A percentile compares a stretch with the other conserved stretches of the same genome.
Conservation (phyloP, 1,140 invertebrate genomes). For the Apis cerana region DNA sequence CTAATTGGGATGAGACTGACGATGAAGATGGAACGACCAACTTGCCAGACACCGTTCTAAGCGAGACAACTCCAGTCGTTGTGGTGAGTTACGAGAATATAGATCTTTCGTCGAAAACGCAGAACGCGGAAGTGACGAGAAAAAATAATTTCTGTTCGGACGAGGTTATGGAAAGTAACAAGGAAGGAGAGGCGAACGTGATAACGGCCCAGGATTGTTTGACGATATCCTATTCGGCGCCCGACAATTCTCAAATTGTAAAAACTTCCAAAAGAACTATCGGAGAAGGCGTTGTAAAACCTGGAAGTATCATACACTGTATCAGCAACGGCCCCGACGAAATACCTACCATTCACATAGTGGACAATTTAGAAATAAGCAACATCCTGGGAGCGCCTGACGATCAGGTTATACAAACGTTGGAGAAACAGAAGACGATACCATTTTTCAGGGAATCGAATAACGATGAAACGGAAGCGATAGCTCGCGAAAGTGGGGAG, state of each 20-base stretch:
- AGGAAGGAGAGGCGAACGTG: conserved; percentile 29
- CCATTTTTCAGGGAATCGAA: conserved; percentile 50
- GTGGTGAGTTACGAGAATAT: conserved; percentile 71
- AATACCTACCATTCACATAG: conserved; percentile 79
- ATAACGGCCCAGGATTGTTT: conserved; percentile 29
- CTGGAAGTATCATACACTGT: conserved; percentile 71
- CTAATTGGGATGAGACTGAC: conserved; percentile 79
- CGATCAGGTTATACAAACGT: conserved; percentile 53
- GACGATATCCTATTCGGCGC: conserved; percentile 38
- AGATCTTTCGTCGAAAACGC: conserved; percentile 62
- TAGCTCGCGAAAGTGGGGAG: conserved; percentile 11
- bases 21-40: conserved; percentile 74
- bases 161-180: conserved; percentile 19
- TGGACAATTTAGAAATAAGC: conserved; percentile 74
- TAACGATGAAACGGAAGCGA: background rate
- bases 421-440: conserved; percentile 42
- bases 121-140: conserved; percentile 4
- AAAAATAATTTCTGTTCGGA: conserved; percentile 16
- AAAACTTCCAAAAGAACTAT: conserved; percentile 37
- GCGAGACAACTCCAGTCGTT: conserved; percentile 65
- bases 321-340: conserved; percentile 70
- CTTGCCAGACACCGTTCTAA: conserved; percentile 57
- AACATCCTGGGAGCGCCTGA: conserved; percentile 55
- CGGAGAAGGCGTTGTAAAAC: conserved; percentile 49
- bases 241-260: conserved; percentile 23